Percentiles rank a stretch among this genome's conserved stretches.
phyloP scores from a whole-genome alignment of 2,797 vertebrate genomes.

The Aphelocoma californica region DNA sequence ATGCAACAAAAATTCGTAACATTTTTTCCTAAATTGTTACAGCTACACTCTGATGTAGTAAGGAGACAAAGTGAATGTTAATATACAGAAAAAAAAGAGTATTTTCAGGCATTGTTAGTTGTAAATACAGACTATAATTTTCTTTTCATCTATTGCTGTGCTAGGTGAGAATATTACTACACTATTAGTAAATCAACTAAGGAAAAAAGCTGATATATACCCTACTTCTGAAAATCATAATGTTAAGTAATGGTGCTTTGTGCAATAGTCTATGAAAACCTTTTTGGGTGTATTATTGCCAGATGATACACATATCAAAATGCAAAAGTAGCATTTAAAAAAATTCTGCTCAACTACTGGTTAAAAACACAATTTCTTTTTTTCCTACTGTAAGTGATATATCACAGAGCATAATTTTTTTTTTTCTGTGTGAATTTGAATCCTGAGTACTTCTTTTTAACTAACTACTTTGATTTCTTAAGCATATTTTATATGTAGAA shows the following conservation, averaged over 20 bases:
- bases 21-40: neutral
- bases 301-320: neutral
- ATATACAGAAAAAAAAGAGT: neutral
- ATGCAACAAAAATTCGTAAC: conserved; percentile 8
- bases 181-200: neutral
- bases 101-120: neutral
- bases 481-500: neutral
- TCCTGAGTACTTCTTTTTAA: neutral
- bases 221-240: neutral
- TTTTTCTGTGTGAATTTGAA: neutral
- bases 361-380: neutral
- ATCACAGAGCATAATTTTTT: neutral
- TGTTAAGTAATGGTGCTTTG: neutral
- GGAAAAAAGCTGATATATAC: neutral
- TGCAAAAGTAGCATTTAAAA: neutral
- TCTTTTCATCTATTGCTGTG: neutral
- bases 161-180: neutral
- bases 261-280: neutral
- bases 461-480: neutral
- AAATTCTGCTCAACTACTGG: neutral
- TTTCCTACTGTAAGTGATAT: neutral
- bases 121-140: neutral
- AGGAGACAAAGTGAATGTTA: neutral
- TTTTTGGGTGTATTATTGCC: neutral
- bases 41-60: neutral